Percentiles rank a stretch among this genome's conserved stretches.
Conservation (phyloP, 2,797 vertebrate species). For the Clarias laeviceps region DNA sequence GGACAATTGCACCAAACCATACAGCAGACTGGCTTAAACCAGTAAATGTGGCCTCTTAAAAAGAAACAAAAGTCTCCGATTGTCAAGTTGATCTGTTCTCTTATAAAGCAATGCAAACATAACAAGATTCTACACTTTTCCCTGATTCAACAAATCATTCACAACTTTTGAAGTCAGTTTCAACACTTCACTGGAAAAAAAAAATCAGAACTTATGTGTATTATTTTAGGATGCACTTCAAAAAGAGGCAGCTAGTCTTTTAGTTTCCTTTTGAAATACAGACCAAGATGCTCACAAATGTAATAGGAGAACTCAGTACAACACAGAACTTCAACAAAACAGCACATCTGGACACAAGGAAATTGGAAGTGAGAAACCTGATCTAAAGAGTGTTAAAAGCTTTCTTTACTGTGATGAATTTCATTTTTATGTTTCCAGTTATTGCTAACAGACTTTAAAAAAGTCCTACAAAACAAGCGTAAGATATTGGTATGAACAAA, state of each 20-base stretch:
- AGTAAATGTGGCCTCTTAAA: background rate
- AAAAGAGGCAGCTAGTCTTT: slow-evolving; percentile 57
- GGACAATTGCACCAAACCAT: slow-evolving; percentile 2
- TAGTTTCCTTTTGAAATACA: slow-evolving; percentile 59
- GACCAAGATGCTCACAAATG: slow-evolving; percentile 49
- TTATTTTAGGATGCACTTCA: background rate
- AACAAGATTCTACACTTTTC: background rate
- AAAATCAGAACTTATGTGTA: background rate
- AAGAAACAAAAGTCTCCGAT: background rate
- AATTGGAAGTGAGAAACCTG: background rate
- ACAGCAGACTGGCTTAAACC: background rate
- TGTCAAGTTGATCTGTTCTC: background rate
- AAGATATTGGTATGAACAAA: background rate
- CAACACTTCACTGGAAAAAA: background rate
- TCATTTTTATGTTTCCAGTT: slow-evolving; percentile 63
- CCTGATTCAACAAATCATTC: background rate
- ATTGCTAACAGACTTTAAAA: slow-evolving; percentile 65
- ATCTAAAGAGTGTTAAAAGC: slow-evolving; percentile 36
- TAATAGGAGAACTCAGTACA: background rate
- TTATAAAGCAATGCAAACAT: background rate
- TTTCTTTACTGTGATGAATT: slow-evolving; percentile 68
- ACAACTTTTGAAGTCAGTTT: background rate
- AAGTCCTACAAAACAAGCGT: slow-evolving; percentile 45
- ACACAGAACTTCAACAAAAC: background rate
- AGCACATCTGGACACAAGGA: slow-evolving; percentile 37